Base-by-base conservation (phyloP, 1,140 invertebrate species). In the Manduca sexta region DNA sequence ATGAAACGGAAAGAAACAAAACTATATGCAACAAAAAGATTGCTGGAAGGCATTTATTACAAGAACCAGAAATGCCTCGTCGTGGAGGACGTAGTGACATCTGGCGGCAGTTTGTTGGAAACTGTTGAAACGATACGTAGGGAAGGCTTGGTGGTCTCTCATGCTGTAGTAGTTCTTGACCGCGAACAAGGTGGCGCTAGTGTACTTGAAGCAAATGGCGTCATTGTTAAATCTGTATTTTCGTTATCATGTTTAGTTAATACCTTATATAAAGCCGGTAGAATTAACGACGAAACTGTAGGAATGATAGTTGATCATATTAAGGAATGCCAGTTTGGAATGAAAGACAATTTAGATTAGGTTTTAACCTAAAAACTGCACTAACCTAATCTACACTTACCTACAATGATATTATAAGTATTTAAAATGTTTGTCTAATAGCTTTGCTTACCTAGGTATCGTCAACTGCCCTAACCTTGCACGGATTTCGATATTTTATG, bases 71-170 rank as follows among this genome's bases (percentile, higher is more conserved):
- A 78, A 3, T 98, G 96, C 69, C 74, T 99, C 0, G 94, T 99
- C 40, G 91, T 99, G 8, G 98, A 99, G 86, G 98, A 99, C 87
- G 95, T 99, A 40, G 93, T 99, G 7, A 97, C 97, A 33, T 97
- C 94, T 77, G 98, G 98, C 8, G 92, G 92, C 8, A 98, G 96
- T 69, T 91, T 99, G 42, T 70, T 97, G 52, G 98, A 99, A 87
- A 98, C 97, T 5, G 93, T 92, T 30, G 71, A 77, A 17, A 91
- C 92, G 72, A 83, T 99, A 11, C 86, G 90, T 48, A 86, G 88
- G 14, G 92, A 92, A 72, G 94, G 92, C 0, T 79, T 97, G 15
- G 67, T 83, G 17, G 94, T 97, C 0, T 92, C 85, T 0, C 90
- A 97, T 74, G 93, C 94, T 11, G 87, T 98, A 31, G 93, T 98